Base-by-base conservation (phyloP, 2,888 invertebrate genomes). In the Hanleya hanleyi region DNA sequence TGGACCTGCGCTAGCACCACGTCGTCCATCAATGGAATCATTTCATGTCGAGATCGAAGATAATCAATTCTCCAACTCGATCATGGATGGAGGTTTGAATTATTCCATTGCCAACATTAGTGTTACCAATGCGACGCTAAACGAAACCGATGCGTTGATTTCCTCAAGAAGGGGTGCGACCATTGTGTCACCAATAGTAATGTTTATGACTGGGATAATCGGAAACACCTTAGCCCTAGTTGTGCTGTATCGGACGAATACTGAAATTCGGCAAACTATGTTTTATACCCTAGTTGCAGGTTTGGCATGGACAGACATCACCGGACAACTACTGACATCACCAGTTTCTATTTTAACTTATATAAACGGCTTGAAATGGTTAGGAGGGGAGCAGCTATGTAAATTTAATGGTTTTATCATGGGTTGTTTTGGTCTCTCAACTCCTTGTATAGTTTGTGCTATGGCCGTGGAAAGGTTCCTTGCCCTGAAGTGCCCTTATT, bases 391-490 rank as follows among this genome's bases (percentile, higher is more conserved):
- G 6, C 74, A 69, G 18, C 80, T 89, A 51, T 90, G 90, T 73
- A 83, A 82, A 69, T 87, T 87, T 71, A 88, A 90, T 79, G 90
- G 87, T 7, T 89, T 90, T 77, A 77, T 83, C 65, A 90, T 90
- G 90, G 86, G 88, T 26, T 83, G 85, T 67, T 88, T 89, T 66
- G 89, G 88, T 5, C 75, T 90, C 37, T 84, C 87, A 26, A 90
- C 90, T 18, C 90, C 90, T 7, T 78, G 88, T 36, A 88, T 90
- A 18, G 88, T 90, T 29, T 87, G 87, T 77, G 84, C 88, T 37
- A 90, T 90, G 90, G 88, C 90, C 26, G 79, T 90, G 12, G 90
- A 90, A 76, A 74, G 90, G 61, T 87, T 87, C 71, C 75, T 90
- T 3, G 87, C 89, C 41, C 78, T 90, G 29, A 83, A 87, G 70